These are phyloP conservation scores for Natator depressus DNA, from an alignment of 2,113 vertebrate genomes.

Conservation along the genomic window DNA sequence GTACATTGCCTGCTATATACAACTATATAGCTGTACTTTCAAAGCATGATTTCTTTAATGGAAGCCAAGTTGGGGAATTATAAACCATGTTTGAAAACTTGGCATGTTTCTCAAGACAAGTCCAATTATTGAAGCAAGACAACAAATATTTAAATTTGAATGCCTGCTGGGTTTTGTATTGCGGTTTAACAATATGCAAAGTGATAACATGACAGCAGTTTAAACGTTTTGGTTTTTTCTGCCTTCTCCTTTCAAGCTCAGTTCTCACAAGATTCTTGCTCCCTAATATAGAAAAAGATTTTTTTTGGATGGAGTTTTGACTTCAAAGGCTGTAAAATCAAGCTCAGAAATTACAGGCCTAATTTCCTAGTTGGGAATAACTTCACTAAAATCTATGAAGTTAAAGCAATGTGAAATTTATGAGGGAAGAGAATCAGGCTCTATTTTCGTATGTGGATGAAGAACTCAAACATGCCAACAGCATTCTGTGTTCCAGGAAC, in stretches of 20 bases:
- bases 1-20: not conserved
- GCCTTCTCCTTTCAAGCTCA: conserved; percentile 27
- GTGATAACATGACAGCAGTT: conserved; percentile 56
- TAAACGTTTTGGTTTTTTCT: conserved; percentile 19
- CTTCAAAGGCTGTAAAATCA: not conserved
- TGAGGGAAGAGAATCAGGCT: not conserved
- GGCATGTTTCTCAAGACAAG: conserved; percentile 57
- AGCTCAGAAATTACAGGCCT: not conserved
- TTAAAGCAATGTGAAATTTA: not conserved
- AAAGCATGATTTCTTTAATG: conserved; percentile 29
- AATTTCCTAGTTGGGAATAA: not conserved
- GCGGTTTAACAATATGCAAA: conserved; percentile 60
- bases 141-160: conserved; percentile 60
- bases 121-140: conserved; percentile 61
- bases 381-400: not conserved
- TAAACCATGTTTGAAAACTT: conserved; percentile 66
- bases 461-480: conserved; percentile 22
- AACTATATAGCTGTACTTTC: conserved; percentile 9
- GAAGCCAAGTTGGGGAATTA: conserved; percentile 56
- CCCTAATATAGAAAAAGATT: not conserved
- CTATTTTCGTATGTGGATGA: not conserved
- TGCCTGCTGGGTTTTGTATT: conserved; percentile 37
- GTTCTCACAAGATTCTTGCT: conserved; percentile 3
- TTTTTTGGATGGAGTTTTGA: conserved; percentile 27
- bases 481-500: conserved; percentile 21